Evolutionary conservation across 2,888 invertebrate species (phyloP).

Genomic region (Nematopogon swammerdamellus): DNA sequence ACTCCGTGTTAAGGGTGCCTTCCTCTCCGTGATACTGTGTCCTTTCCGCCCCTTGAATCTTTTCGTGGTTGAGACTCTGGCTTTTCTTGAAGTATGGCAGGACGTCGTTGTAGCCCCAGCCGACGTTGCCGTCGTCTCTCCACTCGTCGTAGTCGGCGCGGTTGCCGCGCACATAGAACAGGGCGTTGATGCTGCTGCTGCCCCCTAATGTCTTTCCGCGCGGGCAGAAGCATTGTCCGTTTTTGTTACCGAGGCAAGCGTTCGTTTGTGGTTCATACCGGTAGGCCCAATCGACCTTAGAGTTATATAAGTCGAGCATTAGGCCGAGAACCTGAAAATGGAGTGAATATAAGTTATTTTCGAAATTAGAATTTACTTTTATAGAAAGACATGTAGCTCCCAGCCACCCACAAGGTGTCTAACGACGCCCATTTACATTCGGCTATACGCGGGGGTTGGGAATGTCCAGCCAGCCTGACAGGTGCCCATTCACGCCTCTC

Average conservation of each 20-base stretch:
- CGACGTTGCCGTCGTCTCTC: slow-evolving; percentile 37
- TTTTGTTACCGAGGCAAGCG: slow-evolving; percentile 62
- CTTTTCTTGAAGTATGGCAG: slow-evolving; percentile 62
- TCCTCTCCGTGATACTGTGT: slow-evolving; percentile 23
- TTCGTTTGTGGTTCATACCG: slow-evolving; percentile 73
- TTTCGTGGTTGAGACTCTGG: slow-evolving; percentile 43
- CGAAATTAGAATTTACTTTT: too few relatives aligned
- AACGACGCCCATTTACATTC: too few relatives aligned
- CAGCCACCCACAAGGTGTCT: too few relatives aligned
- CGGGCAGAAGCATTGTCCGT: slow-evolving; percentile 58
- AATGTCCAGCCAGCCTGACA: too few relatives aligned
- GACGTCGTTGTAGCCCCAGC: slow-evolving; percentile 60
- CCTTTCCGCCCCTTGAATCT: slow-evolving; percentile 27
- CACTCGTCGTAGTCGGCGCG: slow-evolving; percentile 54
- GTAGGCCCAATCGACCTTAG: slow-evolving; percentile 70
- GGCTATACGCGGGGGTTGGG: too few relatives aligned
- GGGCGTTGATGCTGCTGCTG: slow-evolving; percentile 56
- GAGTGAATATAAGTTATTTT: too few relatives aligned
- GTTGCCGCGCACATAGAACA: slow-evolving; percentile 60
- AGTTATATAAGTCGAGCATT: slow-evolving; percentile 10
- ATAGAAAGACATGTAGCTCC: too few relatives aligned
- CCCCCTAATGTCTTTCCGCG: slow-evolving; percentile 62
- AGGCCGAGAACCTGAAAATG: slow-evolving; percentile 11
- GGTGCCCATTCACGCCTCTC: too few relatives aligned
- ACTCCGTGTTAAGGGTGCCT: slow-evolving; percentile 29